Evolutionary conservation across 2,113 vertebrate species (phyloP).

Genomic region (Egretta garzetta): DNA sequence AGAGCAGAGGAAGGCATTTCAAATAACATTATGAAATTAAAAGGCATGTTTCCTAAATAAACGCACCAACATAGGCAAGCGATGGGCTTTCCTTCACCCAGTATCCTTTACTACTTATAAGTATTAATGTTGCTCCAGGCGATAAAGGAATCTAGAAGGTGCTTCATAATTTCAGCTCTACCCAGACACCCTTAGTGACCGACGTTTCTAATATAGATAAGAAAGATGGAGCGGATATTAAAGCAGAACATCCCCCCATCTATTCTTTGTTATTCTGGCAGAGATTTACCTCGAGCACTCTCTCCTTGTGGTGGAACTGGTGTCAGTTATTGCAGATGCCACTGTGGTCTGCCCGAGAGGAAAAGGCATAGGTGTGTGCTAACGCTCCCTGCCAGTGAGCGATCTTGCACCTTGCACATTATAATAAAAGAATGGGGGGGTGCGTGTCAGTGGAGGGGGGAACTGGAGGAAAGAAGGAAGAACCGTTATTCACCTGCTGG

Average conservation of each 20-base stretch:
- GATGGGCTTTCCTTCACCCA: neutral
- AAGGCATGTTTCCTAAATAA: neutral
- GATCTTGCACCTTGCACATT: neutral
- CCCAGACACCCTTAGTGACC: constrained; percentile 29
- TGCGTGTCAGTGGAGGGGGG: neutral
- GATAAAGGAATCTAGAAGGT: constrained; percentile 4
- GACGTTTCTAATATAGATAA: constrained; percentile 63
- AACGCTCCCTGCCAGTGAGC: neutral
- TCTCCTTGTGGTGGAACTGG: neutral
- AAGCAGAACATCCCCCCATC: constrained; percentile 39
- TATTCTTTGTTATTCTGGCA: constrained; percentile 22
- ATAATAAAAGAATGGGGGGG: neutral
- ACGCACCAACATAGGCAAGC: neutral
- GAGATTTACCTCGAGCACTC: constrained; percentile 17
- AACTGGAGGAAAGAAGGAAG: neutral
- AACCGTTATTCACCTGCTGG: neutral
- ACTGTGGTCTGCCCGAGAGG: neutral
- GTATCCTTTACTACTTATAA: neutral
- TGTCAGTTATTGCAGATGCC: neutral
- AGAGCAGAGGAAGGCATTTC: neutral
- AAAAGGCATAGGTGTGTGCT: neutral
- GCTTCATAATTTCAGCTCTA: constrained; percentile 30
- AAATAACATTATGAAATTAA: neutral
- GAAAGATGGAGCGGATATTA: constrained; percentile 67
- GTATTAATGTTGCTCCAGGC: constrained; percentile 11